Evolutionary conservation across 2,113 vertebrate species (phyloP), one percentile per base, ranked within the genome.

Genomic region (Pungitius pungitius): DNA sequence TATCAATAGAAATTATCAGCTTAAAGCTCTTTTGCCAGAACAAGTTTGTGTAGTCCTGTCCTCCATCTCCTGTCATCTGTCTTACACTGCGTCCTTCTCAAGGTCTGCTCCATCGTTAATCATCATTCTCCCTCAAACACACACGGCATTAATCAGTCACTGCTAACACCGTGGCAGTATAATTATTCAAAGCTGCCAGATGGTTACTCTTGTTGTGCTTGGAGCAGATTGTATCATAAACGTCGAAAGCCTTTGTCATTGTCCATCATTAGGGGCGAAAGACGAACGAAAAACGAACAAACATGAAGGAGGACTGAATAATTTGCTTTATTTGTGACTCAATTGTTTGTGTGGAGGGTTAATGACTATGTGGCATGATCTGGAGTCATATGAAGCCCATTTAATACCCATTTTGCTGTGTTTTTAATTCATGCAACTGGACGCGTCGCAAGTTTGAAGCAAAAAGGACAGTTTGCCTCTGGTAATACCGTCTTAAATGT

Each of bases 161-260:
- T 82, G 45, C 33, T 69, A 73, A 62, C 81, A 72, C 51, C 20
- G 26, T 72, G 62, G 79, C 78, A 30, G 68, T 49, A 73, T 89
- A 91, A 90, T 91, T 90, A 91, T 75, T 87, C 67, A 84, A 72
- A 82, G 54, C 65, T 66, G 78, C 78, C 76, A 74, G 75, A 87
- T 89, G 49, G 54, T 73, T 69, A 60, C 73, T 82, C 73, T 83
- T 81, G 87, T 85, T 87, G 81, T 84, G 79, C 82, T 83, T 65
- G 72, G 75, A 81, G 70, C 81, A 87, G 80, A 77, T 83, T 88
- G 63, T 80, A 78, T 69, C 70, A 75, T 68, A 73, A 83, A 78
- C 71, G 60, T 77, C 72, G 61, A 63, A 69, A 43, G 69, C 22
- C 64, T 66, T 57, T 43, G 65, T 75, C 77, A 78, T 17, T 78